Evolutionary conservation across 30 jellyfish, hydroid and myxozoan genomes (phyloP), one percentile per base, ranked within the genome.

Genomic region (Turritopsis dohrnii): DNA sequence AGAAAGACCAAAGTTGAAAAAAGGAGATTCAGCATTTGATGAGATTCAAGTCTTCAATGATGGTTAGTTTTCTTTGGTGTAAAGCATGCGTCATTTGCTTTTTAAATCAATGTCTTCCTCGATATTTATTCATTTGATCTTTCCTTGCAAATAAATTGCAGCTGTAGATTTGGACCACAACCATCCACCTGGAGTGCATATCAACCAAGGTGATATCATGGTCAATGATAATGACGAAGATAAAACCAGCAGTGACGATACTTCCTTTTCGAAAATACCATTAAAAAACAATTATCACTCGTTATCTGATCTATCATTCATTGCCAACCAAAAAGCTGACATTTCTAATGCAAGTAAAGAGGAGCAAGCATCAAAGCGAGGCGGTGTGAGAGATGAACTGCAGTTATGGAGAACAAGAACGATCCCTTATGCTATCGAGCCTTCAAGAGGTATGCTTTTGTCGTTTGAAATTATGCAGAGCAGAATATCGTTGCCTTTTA

Each of bases 151-250:
- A n/a, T n/a, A n/a, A n/a, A n/a, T n/a, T 69, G 77, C 22, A 69
- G 77, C 28, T n/a, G 77, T 69, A 7, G 77, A 27, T 69, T 69
- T 69, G 77, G 77, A 69, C 9, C 77, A 69, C 30, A 69, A 69
- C 77, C 77, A 69, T 69, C 77, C 77, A n/a, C 77, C 77, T 69
- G 77, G 77, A 16, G 19, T n/a, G 77, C 77, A 69, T 69, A 69
- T 69, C 8, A 9, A n/a, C 8, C 22, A 69, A 69, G 77, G 77
- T 69, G 77, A 69, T 69, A 69, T 69, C 60, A 41, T 13, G 13
- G 60, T 41, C 60, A 41, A 41, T 13, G 60, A 41, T 41, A 13
- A 41, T 13, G 60, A 13, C 60, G 13, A 41, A 41, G 9, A 13
- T 3, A 41, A 3, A 41, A 41, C 60, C 28, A n/a, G 19, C 30